Evolutionary conservation across 2,888 invertebrate species (phyloP), one percentile per base, ranked within the genome.

Genomic region (Chalcis sispes): DNA sequence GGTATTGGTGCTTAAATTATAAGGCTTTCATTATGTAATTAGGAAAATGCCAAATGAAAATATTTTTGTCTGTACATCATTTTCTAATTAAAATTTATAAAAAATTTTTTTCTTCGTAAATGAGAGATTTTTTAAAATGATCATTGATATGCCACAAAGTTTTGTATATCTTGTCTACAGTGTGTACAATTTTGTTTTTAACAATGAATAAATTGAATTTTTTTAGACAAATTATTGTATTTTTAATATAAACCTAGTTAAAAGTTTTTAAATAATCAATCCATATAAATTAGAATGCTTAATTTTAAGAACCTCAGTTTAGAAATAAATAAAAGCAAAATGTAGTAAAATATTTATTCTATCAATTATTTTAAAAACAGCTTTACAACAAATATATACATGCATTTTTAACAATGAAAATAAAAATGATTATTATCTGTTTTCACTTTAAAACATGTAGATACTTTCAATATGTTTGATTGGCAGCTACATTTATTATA

Each of bases 1-100:
- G 76, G 76, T 76, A 76, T 76, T 72, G 76, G 76, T 76, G 76
- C 76, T 72, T 72, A 72, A 76, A 62, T 72, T 67, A 10, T 72
- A 72, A 64, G 64, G 54, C 48, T 67, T 72, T 48, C 54, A 56
- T 65, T 72, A 54, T 66, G 25, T 70, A 50, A 46, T 58, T 65
- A 59, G 32, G n/a, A 59, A 72, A 54, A 64, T 20, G 15, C 27
- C 3, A 72, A 52, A 62, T 29, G 5, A 40, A 58, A 62, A 69
- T 20, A n/a, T 25, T 66, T 42, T 62, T 64, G 23, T 75, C 13
- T 66, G 32, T 46, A 56, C 5, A 62, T 23, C 32, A 56, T 50
- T 52, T 65, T 75, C 18, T 42, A 13, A 15, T 46, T n/a, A 15
- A 50, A 65, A 23, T 56, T n/a, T 27, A 1, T 10, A 2, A 61